phyloP scores from a whole-genome alignment of 2,888 invertebrate genomes.

The Macrophya alboannulata region DNA sequence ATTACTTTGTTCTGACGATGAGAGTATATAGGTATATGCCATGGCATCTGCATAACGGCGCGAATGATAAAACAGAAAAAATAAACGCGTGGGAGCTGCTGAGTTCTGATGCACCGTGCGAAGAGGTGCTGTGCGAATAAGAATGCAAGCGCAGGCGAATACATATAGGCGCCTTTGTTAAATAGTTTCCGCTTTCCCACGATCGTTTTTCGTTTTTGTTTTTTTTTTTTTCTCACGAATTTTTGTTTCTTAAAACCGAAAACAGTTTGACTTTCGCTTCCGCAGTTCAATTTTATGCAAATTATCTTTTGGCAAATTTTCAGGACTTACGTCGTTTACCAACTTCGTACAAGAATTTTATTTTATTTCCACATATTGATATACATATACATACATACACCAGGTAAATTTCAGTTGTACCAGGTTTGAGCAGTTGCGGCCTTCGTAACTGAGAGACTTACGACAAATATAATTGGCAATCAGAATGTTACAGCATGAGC shows the following conservation, averaged over 20 bases:
- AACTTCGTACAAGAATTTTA: background rate
- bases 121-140: background rate
- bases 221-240: background rate
- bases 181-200: conserved; percentile 17
- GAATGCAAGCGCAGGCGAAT: background rate
- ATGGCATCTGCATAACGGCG: background rate
- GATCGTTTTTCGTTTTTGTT: background rate
- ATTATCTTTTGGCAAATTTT: background rate
- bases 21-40: background rate
- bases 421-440: background rate
- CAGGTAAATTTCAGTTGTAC: background rate
- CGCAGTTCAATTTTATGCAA: background rate
- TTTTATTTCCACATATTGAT: background rate
- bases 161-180: background rate
- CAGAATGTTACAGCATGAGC: conserved; percentile 22
- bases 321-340: background rate
- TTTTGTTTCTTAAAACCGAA: background rate
- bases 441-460: background rate
- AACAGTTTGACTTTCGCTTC: background rate
- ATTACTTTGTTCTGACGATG: conserved; percentile 10
- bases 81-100: background rate
- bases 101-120: background rate
- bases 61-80: background rate
- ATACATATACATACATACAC: too few species aligned
- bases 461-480: conserved; percentile 30